Base-by-base conservation (phyloP, 1,140 invertebrate species). In the Zophobas morio region DNA sequence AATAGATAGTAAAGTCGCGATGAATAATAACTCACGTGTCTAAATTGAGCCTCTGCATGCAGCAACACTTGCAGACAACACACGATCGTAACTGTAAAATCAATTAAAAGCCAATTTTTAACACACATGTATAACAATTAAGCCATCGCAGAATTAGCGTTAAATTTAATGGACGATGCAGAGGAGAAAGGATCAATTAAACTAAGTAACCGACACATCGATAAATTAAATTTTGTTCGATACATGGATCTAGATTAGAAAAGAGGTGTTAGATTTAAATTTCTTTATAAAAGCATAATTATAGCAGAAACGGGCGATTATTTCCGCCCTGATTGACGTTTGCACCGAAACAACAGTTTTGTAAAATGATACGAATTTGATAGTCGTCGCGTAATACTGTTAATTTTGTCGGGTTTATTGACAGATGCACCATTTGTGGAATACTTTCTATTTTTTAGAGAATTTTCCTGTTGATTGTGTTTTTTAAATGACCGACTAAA, bases 1-100 rank as follows among this genome's bases (percentile, higher is more conserved):
- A 42, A 54, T 33, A 37, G 35, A 75, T 4, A 39, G 46, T 8
- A 33, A 36, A 60, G 54, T 53, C 54, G 35, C 49, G 70, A 35
- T 77, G 72, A 47, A 42, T n/a, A 71, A 63, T 66, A 40, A 57
- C 70, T 4, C 39, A 54, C 40, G n/a, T 49, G 57, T 57, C 36
- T 57, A 46, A 51, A 4, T 39, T 76, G 63, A n/a, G 57, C 71
- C 32, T 70, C 37, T 47, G 51, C 54, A 35, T 66, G 6, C n/a
- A 36, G 34, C 6, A 70, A 6, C 34, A 32, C 4, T 32, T 76
- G 46, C 33, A 70, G 49, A 3, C 54, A 33, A 53, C 75, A 76
- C 49, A 70, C 37, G 51, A 32, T 6, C 32, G 36, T 1, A 37
- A 32, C 34, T 66, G 47, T n/a, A 20, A 20, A 42, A 49, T 32